A percentile compares a stretch with the other conserved stretches of the same genome.
These are phyloP conservation scores for Nudaria mundana DNA, from an alignment of 2,888 invertebrate species.

Conservation along the genomic window DNA sequence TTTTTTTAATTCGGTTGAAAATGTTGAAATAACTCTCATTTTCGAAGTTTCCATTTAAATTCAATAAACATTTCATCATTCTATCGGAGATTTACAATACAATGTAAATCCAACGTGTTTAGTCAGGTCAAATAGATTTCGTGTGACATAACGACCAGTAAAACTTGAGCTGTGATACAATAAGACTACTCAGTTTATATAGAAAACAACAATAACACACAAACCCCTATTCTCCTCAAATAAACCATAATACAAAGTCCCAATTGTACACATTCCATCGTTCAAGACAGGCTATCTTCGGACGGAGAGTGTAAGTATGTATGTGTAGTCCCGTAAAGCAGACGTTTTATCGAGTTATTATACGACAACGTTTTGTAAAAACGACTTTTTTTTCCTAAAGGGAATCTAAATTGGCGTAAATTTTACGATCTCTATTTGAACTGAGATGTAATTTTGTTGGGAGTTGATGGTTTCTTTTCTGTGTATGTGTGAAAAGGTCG, in stretches of 20 bases:
- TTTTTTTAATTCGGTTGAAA: no score
- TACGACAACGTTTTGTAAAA: conserved; percentile 56
- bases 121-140: no score
- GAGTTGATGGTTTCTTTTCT: conserved; percentile 31
- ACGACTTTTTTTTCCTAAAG: conserved; percentile 46
- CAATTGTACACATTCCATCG: background rate
- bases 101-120: no score
- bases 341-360: conserved; percentile 66
- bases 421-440: conserved; percentile 58
- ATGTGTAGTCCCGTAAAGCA: conserved; percentile 55
- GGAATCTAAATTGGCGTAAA: conserved; percentile 69
- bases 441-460: conserved; percentile 44
- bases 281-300: conserved; percentile 22
- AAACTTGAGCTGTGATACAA: no score
- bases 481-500: conserved; percentile 21
- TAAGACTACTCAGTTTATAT: no score
- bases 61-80: no score
- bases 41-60: no score
- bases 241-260: conserved; percentile 1
- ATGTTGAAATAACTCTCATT: no score
- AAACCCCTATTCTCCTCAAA: background rate
- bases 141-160: no score
- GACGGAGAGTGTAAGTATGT: conserved; percentile 22
- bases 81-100: no score
- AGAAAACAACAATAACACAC: background rate